Evolutionary conservation across 1,140 invertebrate species (phyloP), one percentile per base, ranked within the genome.

Genomic region (Heliothis virescens): DNA sequence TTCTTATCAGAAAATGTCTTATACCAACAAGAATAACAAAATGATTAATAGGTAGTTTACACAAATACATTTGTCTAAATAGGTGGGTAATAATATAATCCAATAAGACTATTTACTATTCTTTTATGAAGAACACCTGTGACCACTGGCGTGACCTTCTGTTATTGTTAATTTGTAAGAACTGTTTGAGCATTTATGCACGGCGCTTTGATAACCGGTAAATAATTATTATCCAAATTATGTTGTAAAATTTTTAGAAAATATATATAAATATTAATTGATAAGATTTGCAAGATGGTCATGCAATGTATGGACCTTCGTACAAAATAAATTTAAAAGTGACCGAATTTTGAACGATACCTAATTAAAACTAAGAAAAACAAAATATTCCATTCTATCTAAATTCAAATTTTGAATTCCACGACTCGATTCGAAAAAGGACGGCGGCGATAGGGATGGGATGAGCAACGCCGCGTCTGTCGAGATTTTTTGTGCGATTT

Each of bases 401-500:
- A 76, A 63, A 76, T 76, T 76, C 60, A 76, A 92, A 90, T 90
- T 92, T 90, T 81, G 87, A 90, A 92, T 90, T 86, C 88, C 89
- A 83, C 83, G 80, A 81, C 82, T 84, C 83, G 89, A 86, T 86
- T 83, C 71, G 83, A 89, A 91, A 91, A 92, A 90, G 87, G 85
- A 90, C 87, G 81, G 86, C 79, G 79, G 79, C 85, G 86, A 85
- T 92, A 92, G 92, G 91, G 90, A 92, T 91, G 91, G 89, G 88
- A 90, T 86, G 87, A 88, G 87, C 87, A 87, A 87, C 87, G 85
- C 77, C 85, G 87, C 90, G 91, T 90, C 92, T 93, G 92, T 93
- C 89, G 89, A 92, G 90, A 92, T 92, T 94, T 94, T 94, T 94
- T 94, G 91, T 83, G 89, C 89, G 92, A 93, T 94, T 94, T 94